Base-by-base conservation (phyloP, 2,797 vertebrate species). In the Helicolenus hilgendorfi region DNA sequence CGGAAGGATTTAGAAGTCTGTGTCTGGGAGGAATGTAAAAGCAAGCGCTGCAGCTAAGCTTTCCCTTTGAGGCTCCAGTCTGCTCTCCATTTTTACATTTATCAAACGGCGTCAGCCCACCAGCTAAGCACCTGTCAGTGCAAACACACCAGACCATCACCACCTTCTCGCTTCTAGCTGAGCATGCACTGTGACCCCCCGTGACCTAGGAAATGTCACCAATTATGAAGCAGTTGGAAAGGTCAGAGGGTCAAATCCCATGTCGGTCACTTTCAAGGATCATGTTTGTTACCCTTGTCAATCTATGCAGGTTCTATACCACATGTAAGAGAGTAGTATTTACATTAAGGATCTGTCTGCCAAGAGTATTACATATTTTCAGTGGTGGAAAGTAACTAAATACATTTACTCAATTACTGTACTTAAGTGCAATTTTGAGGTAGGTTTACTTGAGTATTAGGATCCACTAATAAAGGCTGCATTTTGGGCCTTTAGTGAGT, bases 201-300 rank as follows among this genome's bases (percentile, higher is more conserved):
- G 3, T 59, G 82, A 92, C 89, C 81, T 64, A 41, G 93, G 93
- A 96, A 93, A 92, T 93, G 73, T 85, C 71, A 82, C 36, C 77
- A 91, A 94, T 95, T 94, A 93, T 10, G 20, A 71, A 89, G 63
- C 81, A 84, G 72, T 84, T 83, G n/a, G 60, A 86, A 10, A 27
- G 88, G 84, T 93, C 87, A 93, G 15, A 67, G 38, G 79, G 87
- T 93, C 89, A 89, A 41, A 70, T 82, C 72, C 41, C 41, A 75
- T 53, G 49, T 84, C 70, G 84, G 49, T 76, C 67, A 76, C 58
- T 53, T 67, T 73, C 15, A 63, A 81, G 33, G 68, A 74, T 70
- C 31, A 2, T 31, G 38, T 85, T 88, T 83, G 72, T 72, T 90
- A 65, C 49, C 55, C 67, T 72, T 89, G 72, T 73, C 85, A 41